Conservation (phyloP, 2,888 invertebrate species). For the Pachydiplax longipennis region DNA sequence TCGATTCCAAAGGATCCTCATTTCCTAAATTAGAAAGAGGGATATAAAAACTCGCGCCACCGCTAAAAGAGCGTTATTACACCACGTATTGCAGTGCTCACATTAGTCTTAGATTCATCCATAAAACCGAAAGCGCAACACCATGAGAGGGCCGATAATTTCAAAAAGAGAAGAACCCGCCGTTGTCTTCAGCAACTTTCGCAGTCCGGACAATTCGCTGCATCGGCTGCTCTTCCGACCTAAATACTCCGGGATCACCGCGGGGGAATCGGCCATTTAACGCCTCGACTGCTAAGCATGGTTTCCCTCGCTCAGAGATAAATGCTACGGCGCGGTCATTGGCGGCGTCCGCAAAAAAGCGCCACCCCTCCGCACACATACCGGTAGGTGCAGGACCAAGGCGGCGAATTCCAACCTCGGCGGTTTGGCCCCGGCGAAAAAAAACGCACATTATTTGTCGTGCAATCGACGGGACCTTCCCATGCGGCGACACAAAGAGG, state of each 20-base stretch:
- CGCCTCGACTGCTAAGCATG: slow-evolving; percentile 18
- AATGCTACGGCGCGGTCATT: slow-evolving; percentile 18
- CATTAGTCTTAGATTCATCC: background rate
- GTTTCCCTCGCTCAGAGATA: background rate
- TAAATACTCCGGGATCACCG: background rate
- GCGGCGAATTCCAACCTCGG: slow-evolving; percentile 20
- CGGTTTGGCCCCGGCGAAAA: background rate
- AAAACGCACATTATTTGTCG: slow-evolving; percentile 32
- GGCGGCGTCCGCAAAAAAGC: background rate
- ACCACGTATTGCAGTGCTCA: background rate
- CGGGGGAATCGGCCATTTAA: background rate
- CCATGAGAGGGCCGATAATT: background rate
- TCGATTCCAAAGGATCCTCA: no score
- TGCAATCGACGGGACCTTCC: background rate
- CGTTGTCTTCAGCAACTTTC: background rate
- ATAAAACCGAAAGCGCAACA: background rate
- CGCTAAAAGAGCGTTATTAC: no score
- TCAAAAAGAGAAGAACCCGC: background rate
- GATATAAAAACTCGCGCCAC: no score
- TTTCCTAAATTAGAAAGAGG: no score
- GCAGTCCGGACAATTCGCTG: background rate
- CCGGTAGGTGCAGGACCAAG: background rate
- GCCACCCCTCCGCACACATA: background rate
- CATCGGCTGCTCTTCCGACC: slow-evolving; percentile 1
- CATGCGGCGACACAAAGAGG: background rate